These are phyloP conservation scores for Mythimna pallens DNA, from an alignment of 2,888 invertebrate genomes.

Conservation along the genomic window DNA sequence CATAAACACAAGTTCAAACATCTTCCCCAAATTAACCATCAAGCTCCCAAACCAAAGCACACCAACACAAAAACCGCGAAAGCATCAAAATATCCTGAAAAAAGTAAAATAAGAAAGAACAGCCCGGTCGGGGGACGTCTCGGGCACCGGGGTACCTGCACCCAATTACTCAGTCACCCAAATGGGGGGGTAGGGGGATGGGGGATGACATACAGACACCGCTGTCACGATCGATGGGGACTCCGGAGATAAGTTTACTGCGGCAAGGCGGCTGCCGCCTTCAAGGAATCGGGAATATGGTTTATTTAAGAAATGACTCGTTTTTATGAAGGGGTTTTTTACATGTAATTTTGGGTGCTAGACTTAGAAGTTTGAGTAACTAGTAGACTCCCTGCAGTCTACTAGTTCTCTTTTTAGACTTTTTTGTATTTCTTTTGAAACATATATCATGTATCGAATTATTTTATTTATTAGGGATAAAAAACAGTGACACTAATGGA, in stretches of 20 bases:
- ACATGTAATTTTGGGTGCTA: too few species aligned
- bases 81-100: constrained; percentile 47
- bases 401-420: too few species aligned
- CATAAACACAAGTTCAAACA: neutral
- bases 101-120: constrained; percentile 44
- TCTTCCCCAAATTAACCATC: neutral
- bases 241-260: constrained; percentile 63
- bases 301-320: constrained; percentile 16
- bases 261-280: constrained; percentile 46
- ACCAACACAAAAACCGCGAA: constrained; percentile 2
- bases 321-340: neutral
- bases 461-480: too few species aligned
- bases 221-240: constrained; percentile 81
- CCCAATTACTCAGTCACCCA: constrained; percentile 83
- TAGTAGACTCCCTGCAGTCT: too few species aligned
- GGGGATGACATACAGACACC: constrained; percentile 76
- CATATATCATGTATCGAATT: neutral
- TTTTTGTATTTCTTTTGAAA: neutral
- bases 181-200: constrained; percentile 66
- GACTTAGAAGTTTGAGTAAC: neutral
- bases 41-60: constrained; percentile 10
- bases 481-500: too few species aligned
- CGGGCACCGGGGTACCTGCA: constrained; percentile 74
- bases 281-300: constrained; percentile 38
- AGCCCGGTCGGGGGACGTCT: constrained; percentile 52